phyloP scores from a whole-genome alignment of 1,140 invertebrate species.

The Zaprionus inermis region DNA sequence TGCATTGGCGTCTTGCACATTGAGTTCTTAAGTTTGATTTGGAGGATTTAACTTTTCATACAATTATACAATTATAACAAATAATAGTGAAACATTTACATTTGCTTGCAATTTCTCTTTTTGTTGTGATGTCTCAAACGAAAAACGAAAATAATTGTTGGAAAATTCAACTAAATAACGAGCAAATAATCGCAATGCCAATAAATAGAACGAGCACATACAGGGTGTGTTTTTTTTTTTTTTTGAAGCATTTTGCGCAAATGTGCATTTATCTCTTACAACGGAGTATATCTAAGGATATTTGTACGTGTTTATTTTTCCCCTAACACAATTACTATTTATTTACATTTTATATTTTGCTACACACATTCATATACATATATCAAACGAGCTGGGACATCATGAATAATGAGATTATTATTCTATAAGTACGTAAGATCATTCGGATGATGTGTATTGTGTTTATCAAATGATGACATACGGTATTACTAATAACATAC shows the following conservation, averaged over 20 bases:
- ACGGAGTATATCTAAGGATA: background rate
- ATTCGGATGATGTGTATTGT: constrained; percentile 8
- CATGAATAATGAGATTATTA: background rate
- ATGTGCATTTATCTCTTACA: constrained; percentile 6
- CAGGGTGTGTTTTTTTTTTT: background rate
- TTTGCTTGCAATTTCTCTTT: constrained; percentile 18
- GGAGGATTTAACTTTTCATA: background rate
- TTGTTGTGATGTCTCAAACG: constrained; percentile 15
- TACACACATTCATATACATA: constrained; percentile 13
- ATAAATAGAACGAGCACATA: constrained; percentile 24
- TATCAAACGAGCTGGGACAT: background rate
- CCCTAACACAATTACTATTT: background rate
- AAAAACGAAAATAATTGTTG: constrained; percentile 20
- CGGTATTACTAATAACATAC: background rate
- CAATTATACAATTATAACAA: constrained; percentile 11
- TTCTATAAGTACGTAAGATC: constrained; percentile 2
- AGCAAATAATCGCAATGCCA: constrained; percentile 19
- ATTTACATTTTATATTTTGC: background rate
- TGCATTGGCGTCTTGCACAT: constrained; percentile 33
- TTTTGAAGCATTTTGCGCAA: constrained; percentile 21
- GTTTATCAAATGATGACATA: background rate
- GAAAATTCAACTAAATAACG: constrained; percentile 18
- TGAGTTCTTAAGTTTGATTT: constrained; percentile 14
- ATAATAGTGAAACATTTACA: constrained; percentile 22
- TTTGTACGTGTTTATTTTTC: background rate